Evolutionary conservation across 2,797 vertebrate species (phyloP).

Genomic region (Ctenochaetus hawaiiensis): DNA sequence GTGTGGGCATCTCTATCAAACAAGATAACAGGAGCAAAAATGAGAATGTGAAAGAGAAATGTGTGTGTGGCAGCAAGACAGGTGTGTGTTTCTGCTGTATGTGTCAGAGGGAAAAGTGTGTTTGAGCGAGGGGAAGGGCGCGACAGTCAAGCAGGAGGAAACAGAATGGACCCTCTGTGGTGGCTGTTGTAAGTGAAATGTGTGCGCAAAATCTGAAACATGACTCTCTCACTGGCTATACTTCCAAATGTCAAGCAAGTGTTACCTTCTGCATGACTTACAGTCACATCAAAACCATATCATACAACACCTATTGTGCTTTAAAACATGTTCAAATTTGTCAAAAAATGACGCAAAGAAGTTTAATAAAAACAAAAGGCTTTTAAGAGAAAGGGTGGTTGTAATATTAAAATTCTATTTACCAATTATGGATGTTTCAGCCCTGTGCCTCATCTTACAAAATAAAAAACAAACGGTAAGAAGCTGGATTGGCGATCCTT

Average conservation of each 20-base stretch:
- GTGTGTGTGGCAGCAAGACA: slow-evolving; percentile 37
- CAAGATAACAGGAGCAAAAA: slow-evolving; percentile 69
- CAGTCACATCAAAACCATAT: background rate
- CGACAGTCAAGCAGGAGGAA: slow-evolving; percentile 11
- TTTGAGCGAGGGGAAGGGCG: background rate
- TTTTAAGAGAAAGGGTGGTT: too few species aligned
- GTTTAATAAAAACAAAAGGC: background rate
- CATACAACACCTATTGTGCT: background rate
- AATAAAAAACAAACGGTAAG: too few species aligned
- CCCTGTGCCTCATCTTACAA: background rate
- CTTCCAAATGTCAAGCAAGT: background rate
- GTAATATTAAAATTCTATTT: background rate
- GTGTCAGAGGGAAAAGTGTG: slow-evolving; percentile 9
- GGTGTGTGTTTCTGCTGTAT: slow-evolving; percentile 20
- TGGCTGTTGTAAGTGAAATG: slow-evolving; percentile 2
- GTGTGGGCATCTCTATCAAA: slow-evolving; percentile 78
- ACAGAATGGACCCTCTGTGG: slow-evolving; percentile 22
- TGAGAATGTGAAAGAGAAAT: slow-evolving; percentile 54
- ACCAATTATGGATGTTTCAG: background rate
- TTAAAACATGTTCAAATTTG: background rate
- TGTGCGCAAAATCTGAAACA: slow-evolving; percentile 23
- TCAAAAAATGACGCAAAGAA: background rate
- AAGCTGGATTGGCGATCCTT: background rate
- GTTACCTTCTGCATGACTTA: background rate
- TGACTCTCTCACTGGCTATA: background rate